Evolutionary conservation across 2,888 invertebrate genomes (phyloP), one percentile per base, ranked within the genome.

Genomic region (Lacanobia wlatinum): DNA sequence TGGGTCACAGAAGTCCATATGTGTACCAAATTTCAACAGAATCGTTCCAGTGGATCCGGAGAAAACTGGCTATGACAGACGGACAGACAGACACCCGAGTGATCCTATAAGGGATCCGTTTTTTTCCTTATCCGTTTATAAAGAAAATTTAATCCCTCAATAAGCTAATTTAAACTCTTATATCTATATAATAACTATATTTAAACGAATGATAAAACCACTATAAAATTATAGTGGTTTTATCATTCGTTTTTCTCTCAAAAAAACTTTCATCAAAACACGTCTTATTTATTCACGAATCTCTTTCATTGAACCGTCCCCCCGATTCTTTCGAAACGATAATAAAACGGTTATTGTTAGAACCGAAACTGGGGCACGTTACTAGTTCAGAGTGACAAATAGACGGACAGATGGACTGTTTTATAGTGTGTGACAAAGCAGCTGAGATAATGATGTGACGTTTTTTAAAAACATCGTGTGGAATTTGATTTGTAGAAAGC

Each of bases 291-390:
- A 78, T 78, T 82, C 60, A 55, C 76, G 14, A 14, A 38, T 64
- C 60, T 23, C 63, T 58, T 62, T 81, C 70, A 78, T 74, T 84
- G 73, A 71, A 59, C 50, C 65, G 78, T 18, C 55, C 55, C 43
- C 46, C 64, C 61, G 18, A 50, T 70, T 71, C 77, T 76, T 73
- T 50, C 75, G 83, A 63, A 73, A 83, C 63, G 65, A 28, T 64
- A 72, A 67, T 69, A 73, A 62, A 80, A 70, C 46, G 67, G 79
- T 71, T 87, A 87, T 85, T 87, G 82, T 87, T 85, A 66, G 85
- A 72, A 76, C 58, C 58, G 50, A 56, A 87, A 76, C 74, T 82
- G 62, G 85, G 78, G 28, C 85, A 74, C 78, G 73, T 50, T 63
- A 68, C 70, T 73, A 58, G 70, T 80, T 63, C 67, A 74, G 23